Percentiles rank a stretch among this genome's conserved stretches.
Evolutionary conservation across 2,797 vertebrate genomes (phyloP).

Genomic region (Pseudopleuronectes americanus): DNA sequence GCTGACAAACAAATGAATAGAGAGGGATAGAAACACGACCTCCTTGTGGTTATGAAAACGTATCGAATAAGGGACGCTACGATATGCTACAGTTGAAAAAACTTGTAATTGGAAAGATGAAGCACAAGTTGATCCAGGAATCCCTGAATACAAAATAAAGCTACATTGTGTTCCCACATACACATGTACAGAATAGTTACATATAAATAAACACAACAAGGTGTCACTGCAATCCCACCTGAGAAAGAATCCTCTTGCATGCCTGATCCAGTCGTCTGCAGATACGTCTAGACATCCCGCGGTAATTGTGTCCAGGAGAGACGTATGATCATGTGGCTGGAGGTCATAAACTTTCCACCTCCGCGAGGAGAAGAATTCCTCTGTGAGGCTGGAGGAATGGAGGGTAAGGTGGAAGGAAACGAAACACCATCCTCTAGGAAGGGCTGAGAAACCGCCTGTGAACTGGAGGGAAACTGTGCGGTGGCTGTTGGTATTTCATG

Average conservation of each 20-base stretch:
- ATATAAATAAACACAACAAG: background rate
- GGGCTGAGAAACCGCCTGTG: background rate
- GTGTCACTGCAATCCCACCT: background rate
- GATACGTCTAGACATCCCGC: background rate
- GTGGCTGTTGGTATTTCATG: too few relatives aligned
- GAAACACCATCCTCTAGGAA: background rate
- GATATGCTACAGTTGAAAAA: too few relatives aligned
- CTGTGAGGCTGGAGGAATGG: background rate
- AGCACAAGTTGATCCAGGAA: too few relatives aligned
- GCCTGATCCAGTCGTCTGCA: background rate
- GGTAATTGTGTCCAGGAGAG: constrained; percentile 4
- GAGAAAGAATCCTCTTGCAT: background rate
- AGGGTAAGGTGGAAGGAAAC: background rate
- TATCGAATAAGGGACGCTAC: too few relatives aligned
- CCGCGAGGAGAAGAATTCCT: constrained; percentile 3
- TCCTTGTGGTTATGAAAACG: too few relatives aligned
- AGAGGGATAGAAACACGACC: too few relatives aligned
- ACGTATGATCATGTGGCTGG: constrained; percentile 5
- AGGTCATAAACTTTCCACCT: constrained; percentile 12
- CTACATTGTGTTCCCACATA: too few relatives aligned
- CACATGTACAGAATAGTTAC: too few relatives aligned
- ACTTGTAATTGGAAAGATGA: too few relatives aligned
- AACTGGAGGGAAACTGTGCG: too few relatives aligned
- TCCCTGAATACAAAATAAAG: too few relatives aligned
- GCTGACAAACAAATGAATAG: too few relatives aligned